phyloP scores from a whole-genome alignment of 2,113 vertebrate species.

The Colius striatus region DNA sequence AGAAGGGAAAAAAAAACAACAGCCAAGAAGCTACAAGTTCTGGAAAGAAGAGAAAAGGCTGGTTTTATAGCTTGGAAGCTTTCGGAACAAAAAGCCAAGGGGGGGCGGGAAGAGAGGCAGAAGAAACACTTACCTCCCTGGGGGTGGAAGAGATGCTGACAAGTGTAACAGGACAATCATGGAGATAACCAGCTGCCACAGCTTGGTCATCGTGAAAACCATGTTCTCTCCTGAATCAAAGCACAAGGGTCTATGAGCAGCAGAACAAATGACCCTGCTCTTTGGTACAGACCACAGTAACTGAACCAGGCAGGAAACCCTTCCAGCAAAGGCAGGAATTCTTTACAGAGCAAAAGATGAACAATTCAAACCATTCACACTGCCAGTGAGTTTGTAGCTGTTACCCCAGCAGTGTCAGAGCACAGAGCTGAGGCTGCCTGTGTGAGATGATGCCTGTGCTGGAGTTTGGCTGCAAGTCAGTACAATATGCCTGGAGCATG shows the following conservation, averaged over 20 bases:
- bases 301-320: not conserved
- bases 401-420: not conserved
- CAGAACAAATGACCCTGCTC: not conserved
- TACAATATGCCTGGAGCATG: not conserved
- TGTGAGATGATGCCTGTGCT: not conserved
- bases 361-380: not conserved
- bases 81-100: not conserved
- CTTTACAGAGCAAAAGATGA: not conserved
- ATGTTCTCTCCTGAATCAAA: conserved; percentile 38
- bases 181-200: conserved; percentile 46
- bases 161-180: conserved; percentile 54
- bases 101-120: not conserved
- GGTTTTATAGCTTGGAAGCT: not conserved
- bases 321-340: not conserved
- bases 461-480: not conserved
- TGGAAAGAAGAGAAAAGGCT: not conserved
- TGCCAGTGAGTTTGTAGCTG: not conserved
- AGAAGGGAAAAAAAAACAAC: not conserved
- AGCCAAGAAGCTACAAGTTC: not conserved
- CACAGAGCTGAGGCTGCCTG: not conserved
- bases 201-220: not conserved
- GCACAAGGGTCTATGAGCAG: not conserved
- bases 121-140: conserved; percentile 49
- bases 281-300: not conserved
- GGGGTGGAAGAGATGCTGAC: conserved; percentile 33